Evolutionary conservation across 2,888 invertebrate genomes (phyloP).

Genomic region (Pemphredon lugubris): DNA sequence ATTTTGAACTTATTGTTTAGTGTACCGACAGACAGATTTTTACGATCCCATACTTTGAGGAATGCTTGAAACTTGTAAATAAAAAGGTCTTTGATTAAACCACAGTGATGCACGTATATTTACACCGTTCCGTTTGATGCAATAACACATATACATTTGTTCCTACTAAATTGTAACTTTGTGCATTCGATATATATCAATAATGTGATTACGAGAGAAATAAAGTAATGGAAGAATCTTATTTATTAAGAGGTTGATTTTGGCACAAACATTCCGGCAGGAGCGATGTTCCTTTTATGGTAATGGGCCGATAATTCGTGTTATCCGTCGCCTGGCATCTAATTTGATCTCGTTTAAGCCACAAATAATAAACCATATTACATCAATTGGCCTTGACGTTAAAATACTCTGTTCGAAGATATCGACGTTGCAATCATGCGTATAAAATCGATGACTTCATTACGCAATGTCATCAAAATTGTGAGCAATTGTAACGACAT

Average conservation of each 20-base stretch:
- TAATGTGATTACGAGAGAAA: not conserved
- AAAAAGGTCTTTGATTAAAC: slow-evolving; percentile 54
- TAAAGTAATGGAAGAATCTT: slow-evolving; percentile 13
- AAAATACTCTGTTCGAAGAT: slow-evolving; percentile 38
- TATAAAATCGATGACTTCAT: slow-evolving; percentile 17
- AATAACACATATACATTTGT: slow-evolving; percentile 23
- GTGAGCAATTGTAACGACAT: not conserved
- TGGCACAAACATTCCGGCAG: not conserved
- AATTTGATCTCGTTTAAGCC: slow-evolving; percentile 30
- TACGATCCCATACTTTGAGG: slow-evolving; percentile 8
- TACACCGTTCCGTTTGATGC: not conserved
- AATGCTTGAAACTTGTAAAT: slow-evolving; percentile 64
- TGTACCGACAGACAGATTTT: slow-evolving; percentile 7
- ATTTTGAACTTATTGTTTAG: slow-evolving; percentile 33
- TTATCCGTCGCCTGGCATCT: slow-evolving; percentile 13
- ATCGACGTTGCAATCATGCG: slow-evolving; percentile 15
- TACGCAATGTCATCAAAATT: slow-evolving; percentile 16
- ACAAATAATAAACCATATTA: slow-evolving; percentile 42
- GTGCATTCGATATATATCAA: not conserved
- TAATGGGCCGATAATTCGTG: not conserved
- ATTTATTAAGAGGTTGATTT: not conserved
- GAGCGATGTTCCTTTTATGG: not conserved
- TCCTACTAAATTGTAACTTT: not conserved
- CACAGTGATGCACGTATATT: slow-evolving; percentile 14
- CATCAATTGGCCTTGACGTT: slow-evolving; percentile 51